Conservation (phyloP, 2,888 invertebrate genomes). For the Eulithis testata region DNA sequence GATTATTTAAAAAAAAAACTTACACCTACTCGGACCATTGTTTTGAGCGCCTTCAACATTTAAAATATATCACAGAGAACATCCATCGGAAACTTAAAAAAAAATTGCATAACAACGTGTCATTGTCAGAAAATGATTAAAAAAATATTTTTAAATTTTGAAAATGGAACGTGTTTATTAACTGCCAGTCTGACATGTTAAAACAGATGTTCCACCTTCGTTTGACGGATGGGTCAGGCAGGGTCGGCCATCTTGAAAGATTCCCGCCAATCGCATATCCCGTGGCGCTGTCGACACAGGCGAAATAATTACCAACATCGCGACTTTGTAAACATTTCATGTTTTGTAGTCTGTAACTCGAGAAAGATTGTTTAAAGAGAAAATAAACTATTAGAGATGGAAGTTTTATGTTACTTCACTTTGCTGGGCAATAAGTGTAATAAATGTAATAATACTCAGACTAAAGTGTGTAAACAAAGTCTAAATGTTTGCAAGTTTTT, state of each 20-base stretch:
- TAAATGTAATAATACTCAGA: slow-evolving; percentile 22
- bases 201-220: slow-evolving; percentile 81
- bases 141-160: slow-evolving; percentile 51
- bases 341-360: slow-evolving; percentile 64
- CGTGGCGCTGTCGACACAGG: slow-evolving; percentile 69
- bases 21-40: no score
- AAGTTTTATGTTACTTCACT: slow-evolving; percentile 32
- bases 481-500: slow-evolving; percentile 9
- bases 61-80: no score
- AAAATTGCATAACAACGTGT: background rate
- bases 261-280: slow-evolving; percentile 74
- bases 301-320: slow-evolving; percentile 69
- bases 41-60: no score
- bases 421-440: slow-evolving; percentile 17
- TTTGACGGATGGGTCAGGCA: slow-evolving; percentile 80
- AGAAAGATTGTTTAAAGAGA: slow-evolving; percentile 57
- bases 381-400: slow-evolving; percentile 35
- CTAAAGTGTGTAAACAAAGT: slow-evolving; percentile 7
- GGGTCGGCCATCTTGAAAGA: slow-evolving; percentile 78
- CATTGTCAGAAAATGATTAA: background rate
- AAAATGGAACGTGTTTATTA: slow-evolving; percentile 66
- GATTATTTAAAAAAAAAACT: no score
- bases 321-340: slow-evolving; percentile 67
- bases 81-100: no score
- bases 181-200: slow-evolving; percentile 75